These are phyloP conservation scores for Tinea semifulvella DNA, from an alignment of 2,888 invertebrate genomes.

Conservation along the genomic window DNA sequence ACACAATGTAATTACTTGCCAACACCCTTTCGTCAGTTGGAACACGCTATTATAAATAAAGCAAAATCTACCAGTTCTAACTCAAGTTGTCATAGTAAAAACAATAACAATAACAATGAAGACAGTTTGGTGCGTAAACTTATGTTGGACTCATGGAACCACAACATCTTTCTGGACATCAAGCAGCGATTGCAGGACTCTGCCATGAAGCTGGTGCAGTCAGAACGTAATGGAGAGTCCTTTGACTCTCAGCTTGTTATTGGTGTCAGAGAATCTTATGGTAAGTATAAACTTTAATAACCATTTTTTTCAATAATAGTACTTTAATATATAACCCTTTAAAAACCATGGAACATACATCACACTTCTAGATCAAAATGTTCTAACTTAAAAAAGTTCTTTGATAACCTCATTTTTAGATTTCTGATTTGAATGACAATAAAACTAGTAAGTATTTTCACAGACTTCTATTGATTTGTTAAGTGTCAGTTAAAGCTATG, in stretches of 20 bases:
- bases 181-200: slow-evolving; percentile 92
- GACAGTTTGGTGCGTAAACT: slow-evolving; percentile 93
- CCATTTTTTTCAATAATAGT: no score
- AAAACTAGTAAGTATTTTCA: no score
- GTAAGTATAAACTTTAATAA: no score
- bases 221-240: slow-evolving; percentile 96
- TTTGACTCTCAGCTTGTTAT: slow-evolving; percentile 98
- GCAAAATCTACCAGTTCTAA: slow-evolving; percentile 50
- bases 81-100: slow-evolving; percentile 50
- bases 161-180: slow-evolving; percentile 94
- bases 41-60: slow-evolving; percentile 77
- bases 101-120: slow-evolving; percentile 71
- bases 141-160: slow-evolving; percentile 99
- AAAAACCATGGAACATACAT: no score
- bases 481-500: no score
- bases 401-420: no score
- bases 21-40: slow-evolving; percentile 93
- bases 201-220: slow-evolving; percentile 97
- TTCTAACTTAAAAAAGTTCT: no score
- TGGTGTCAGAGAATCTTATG: slow-evolving; percentile 97
- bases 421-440: no score
- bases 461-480: no score
- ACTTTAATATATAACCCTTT: no score
- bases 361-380: no score
- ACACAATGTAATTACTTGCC: slow-evolving; percentile 97